Conservation (phyloP, 2,797 vertebrate species). For the Anguilla anguilla region DNA sequence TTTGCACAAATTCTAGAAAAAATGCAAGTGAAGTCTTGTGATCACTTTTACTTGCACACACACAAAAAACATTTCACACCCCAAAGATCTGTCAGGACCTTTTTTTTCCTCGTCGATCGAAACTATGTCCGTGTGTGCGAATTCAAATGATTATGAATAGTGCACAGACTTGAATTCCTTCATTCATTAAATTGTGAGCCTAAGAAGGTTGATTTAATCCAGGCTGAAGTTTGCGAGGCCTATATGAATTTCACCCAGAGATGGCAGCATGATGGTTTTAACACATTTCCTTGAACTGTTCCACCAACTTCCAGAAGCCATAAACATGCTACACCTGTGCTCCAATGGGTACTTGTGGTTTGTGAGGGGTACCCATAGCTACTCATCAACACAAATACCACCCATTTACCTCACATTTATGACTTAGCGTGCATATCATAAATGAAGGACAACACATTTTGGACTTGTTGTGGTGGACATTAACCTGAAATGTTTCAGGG, state of each 20-base stretch:
- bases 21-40: background rate
- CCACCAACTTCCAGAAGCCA: background rate
- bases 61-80: background rate
- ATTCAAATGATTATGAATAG: background rate
- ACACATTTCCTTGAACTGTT: background rate
- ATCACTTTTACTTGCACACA: background rate
- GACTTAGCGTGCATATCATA: no score
- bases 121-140: background rate
- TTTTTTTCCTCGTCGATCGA: background rate
- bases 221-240: background rate
- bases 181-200: background rate
- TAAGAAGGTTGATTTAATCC: background rate
- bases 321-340: background rate
- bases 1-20: background rate
- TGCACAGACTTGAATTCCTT: background rate
- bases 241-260: background rate
- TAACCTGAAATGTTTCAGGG: background rate
- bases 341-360: background rate
- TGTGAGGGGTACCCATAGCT: background rate
- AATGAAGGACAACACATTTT: background rate
- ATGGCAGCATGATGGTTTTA: background rate
- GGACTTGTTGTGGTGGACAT: background rate
- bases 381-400: no score
- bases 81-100: background rate
- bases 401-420: no score